These are phyloP conservation scores for Budorcas taxicolor DNA, from an alignment of 2,113 vertebrate genomes.

Conservation along the genomic window DNA sequence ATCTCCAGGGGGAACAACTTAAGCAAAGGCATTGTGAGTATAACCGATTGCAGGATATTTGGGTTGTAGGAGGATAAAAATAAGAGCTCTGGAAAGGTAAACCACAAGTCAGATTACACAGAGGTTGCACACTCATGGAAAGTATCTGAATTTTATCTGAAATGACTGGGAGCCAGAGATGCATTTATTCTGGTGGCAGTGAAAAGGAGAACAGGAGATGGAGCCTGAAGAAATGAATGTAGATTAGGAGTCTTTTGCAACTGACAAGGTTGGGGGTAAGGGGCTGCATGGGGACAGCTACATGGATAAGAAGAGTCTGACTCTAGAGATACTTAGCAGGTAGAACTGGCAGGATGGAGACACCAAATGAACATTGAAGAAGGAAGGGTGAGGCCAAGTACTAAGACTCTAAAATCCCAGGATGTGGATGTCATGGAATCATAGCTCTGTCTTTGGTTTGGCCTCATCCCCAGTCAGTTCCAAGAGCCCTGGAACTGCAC, in stretches of 20 bases:
- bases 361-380: neutral
- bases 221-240: neutral
- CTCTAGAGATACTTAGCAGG: neutral
- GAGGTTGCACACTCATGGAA: neutral
- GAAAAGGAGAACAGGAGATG: neutral
- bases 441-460: neutral
- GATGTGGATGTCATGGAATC: neutral
- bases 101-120: neutral
- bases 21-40: neutral
- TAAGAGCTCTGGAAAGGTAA: neutral
- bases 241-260: neutral
- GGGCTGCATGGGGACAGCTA: neutral
- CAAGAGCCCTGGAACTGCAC: neutral
- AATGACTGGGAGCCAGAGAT: neutral
- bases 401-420: neutral
- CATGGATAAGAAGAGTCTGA: neutral
- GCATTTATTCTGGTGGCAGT: fast-evolving
- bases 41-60: neutral
- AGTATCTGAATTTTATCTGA: neutral
- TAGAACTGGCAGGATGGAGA: neutral
- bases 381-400: neutral
- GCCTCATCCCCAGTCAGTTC: neutral
- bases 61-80: neutral
- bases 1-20: neutral
- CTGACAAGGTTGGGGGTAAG: neutral